A percentile compares a stretch with the other conserved stretches of the same genome.
Conservation (phyloP, 2,113 vertebrate species). For the Cinclus mexicanus region DNA sequence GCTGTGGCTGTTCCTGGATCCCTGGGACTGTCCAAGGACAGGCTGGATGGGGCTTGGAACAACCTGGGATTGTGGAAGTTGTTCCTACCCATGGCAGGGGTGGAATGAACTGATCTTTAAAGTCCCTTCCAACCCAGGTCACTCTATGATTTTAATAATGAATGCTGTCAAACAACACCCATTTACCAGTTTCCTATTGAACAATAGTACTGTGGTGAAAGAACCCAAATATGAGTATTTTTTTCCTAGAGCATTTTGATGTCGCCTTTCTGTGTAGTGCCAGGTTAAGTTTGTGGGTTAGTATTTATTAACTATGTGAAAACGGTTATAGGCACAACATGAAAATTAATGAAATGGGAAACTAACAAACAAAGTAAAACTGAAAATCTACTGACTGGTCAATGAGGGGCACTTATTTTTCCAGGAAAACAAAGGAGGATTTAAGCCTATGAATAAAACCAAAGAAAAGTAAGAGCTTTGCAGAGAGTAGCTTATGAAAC, state of each 20-base stretch:
- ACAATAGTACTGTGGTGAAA: fast-evolving
- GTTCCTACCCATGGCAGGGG: neutral
- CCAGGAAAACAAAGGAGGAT: neutral
- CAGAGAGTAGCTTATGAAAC: neutral
- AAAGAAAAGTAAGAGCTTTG: neutral
- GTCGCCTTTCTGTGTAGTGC: neutral
- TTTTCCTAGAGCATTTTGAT: neutral
- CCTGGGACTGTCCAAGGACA: fast-evolving
- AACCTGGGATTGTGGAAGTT: fast-evolving
- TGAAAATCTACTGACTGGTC: neutral
- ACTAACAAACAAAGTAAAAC: neutral
- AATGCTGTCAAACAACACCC: neutral
- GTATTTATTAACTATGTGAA: neutral
- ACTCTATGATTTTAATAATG: neutral
- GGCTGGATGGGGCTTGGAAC: fast-evolving
- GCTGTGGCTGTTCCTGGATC: neutral
- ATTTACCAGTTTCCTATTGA: neutral
- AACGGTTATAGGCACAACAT: neutral
- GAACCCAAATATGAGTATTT: neutral
- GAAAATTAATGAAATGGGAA: neutral
- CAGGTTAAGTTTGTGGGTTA: neutral
- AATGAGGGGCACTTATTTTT: neutral
- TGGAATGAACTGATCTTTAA: too few relatives aligned
- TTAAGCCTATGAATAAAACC: neutral
- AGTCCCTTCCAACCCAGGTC: fast-evolving